These are phyloP conservation scores for Phymastichus coffea DNA, from an alignment of 1,140 invertebrate species.

Conservation along the genomic window DNA sequence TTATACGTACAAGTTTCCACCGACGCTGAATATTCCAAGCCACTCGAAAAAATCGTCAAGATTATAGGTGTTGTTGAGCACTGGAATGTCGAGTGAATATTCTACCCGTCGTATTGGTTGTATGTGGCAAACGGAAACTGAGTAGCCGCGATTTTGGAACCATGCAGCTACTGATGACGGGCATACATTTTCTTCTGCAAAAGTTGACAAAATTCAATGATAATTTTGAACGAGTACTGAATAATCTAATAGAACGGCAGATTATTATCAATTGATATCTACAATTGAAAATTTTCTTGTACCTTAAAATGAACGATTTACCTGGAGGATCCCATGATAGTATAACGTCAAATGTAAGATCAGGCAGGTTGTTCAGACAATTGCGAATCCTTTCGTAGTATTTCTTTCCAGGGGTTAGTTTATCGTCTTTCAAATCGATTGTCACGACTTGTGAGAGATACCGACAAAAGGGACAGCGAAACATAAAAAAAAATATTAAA, in stretches of 20 bases:
- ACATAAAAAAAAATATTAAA: slow-evolving; percentile 37
- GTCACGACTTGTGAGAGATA: slow-evolving; percentile 53
- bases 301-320: slow-evolving; percentile 31
- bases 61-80: slow-evolving; percentile 35
- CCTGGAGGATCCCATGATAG: slow-evolving; percentile 60
- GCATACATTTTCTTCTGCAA: slow-evolving; percentile 55
- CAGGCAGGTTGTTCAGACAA: slow-evolving; percentile 49
- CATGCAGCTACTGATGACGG: slow-evolving; percentile 64
- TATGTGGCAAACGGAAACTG: slow-evolving; percentile 52
- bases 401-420: slow-evolving; percentile 56
- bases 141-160: slow-evolving; percentile 54
- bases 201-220: slow-evolving; percentile 26
- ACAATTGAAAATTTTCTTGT: no score
- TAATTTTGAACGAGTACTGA: not conserved
- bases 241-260: no score
- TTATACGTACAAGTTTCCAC: slow-evolving; percentile 49
- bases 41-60: slow-evolving; percentile 58
- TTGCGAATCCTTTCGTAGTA: slow-evolving; percentile 53
- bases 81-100: slow-evolving; percentile 50
- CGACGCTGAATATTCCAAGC: slow-evolving; percentile 57
- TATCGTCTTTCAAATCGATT: slow-evolving; percentile 56
- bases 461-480: slow-evolving; percentile 39
- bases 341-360: slow-evolving; percentile 52
- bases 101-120: slow-evolving; percentile 39
- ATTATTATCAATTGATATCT: no score